Evolutionary conservation across 1,140 invertebrate genomes (phyloP), one percentile per base, ranked within the genome.

Genomic region (Trichonephila inaurata): DNA sequence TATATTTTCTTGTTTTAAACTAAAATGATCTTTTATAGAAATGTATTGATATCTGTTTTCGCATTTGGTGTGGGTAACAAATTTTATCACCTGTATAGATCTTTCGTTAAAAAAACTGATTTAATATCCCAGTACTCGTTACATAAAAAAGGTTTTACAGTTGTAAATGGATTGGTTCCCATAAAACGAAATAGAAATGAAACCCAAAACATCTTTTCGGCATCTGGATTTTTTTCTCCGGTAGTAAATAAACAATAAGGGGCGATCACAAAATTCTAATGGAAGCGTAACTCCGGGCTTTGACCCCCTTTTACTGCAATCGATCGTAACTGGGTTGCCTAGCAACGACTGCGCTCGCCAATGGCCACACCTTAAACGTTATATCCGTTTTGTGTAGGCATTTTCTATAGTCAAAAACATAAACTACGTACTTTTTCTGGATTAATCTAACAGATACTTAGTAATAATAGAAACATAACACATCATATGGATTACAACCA

Each of bases 211-310:
- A 51, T 51, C 4, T 51, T 69, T 21, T 19, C 19, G 6, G 64
- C 21, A 3, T 69, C 64, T 24, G 7, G 64, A 33, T 33, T 77
- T 40, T 77, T 77, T 69, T 1, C 28, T 33, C 28, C 28, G 1
- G n/a, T 72, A 61, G 87, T 89, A 89, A 89, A 89, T 89, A 89
- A 89, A 72, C 64, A 89, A 89, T 72, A 16, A 33, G 24, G 69
- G 69, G 69, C 16, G 16, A 77, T 33, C 69, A 28, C 24, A 28
- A 77, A 77, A 33, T 77, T 33, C 28, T 6, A 77, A 77, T 28
- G 24, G 69, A 2, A 77, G 28, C 69, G 28, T 33, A 77, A 77
- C 1, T 64, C 40, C 1, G 87, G 61, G 64, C 64, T 69, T 89
- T 89, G 64, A 69, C 64, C 87, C 33, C 87, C 16, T 77, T 28